A percentile compares a stretch with the other conserved stretches of the same genome.
phyloP scores from a whole-genome alignment of 2,888 invertebrate genomes.

The Xestia xanthographa region DNA sequence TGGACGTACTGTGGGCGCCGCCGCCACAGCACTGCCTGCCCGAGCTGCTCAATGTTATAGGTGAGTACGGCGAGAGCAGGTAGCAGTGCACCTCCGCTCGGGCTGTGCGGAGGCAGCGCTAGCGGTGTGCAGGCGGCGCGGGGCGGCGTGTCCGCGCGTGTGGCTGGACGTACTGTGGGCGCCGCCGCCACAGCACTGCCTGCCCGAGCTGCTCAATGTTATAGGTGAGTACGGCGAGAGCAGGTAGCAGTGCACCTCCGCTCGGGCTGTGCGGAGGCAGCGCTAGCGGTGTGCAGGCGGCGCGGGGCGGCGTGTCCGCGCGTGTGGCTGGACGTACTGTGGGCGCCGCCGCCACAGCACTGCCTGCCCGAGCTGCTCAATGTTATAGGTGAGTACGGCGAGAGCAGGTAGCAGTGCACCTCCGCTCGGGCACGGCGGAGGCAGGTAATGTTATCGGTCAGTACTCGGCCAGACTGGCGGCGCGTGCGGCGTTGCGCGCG shows the following conservation, averaged over 20 bases:
- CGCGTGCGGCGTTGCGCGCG: too few relatives aligned
- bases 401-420: too few relatives aligned
- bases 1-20: slow-evolving; percentile 95
- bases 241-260: too few relatives aligned
- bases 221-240: too few relatives aligned
- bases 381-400: too few relatives aligned
- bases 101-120: too few relatives aligned
- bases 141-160: slow-evolving; percentile 94
- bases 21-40: slow-evolving; percentile 91
- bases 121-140: slow-evolving; percentile 88
- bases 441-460: too few relatives aligned
- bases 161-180: slow-evolving; percentile 97
- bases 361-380: slow-evolving; percentile 91
- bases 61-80: too few relatives aligned
- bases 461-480: too few relatives aligned
- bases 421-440: too few relatives aligned
- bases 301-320: slow-evolving; percentile 95
- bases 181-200: slow-evolving; percentile 90
- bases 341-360: slow-evolving; percentile 92
- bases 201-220: slow-evolving; percentile 91
- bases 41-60: slow-evolving; percentile 90
- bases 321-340: slow-evolving; percentile 97
- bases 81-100: too few relatives aligned
- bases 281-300: slow-evolving; percentile 65
- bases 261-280: too few relatives aligned